Evolutionary conservation across 2,797 vertebrate genomes (phyloP).

Genomic region (Gymnopithys bicolor): DNA sequence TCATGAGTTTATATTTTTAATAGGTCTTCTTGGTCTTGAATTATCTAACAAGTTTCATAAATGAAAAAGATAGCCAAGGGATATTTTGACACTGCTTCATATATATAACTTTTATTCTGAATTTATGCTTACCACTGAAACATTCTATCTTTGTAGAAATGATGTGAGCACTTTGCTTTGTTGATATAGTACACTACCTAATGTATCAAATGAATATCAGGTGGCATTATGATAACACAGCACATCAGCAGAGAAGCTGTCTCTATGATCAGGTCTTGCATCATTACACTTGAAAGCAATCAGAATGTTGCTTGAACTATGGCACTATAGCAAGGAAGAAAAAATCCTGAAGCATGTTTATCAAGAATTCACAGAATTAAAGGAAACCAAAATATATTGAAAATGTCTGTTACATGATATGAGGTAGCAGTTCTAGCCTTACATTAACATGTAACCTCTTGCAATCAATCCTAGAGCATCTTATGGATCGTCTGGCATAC

Average conservation of each 20-base stretch:
- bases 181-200: background rate
- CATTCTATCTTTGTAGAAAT: background rate
- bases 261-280: slow-evolving; percentile 55
- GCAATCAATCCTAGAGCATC: background rate
- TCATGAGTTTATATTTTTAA: background rate
- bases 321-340: slow-evolving; percentile 12
- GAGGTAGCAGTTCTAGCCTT: background rate
- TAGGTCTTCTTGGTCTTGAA: background rate
- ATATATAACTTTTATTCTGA: background rate
- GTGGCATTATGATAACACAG: slow-evolving; percentile 34
- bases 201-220: slow-evolving; percentile 53
- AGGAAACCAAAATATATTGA: background rate
- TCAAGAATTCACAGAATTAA: slow-evolving; percentile 18
- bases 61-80: background rate
- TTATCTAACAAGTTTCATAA: background rate
- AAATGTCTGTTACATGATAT: background rate
- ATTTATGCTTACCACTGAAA: slow-evolving; percentile 11
- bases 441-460: background rate
- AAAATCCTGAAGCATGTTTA: slow-evolving; percentile 4
- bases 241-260: slow-evolving; percentile 42
- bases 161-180: slow-evolving; percentile 13
- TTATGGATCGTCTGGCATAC: background rate
- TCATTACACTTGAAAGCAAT: slow-evolving; percentile 41
- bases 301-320: slow-evolving; percentile 19
- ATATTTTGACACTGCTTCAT: background rate